Percentiles rank a stretch among this genome's conserved stretches.
phyloP scores from a whole-genome alignment of 2,113 vertebrate species.

The Heptranchias perlo region DNA sequence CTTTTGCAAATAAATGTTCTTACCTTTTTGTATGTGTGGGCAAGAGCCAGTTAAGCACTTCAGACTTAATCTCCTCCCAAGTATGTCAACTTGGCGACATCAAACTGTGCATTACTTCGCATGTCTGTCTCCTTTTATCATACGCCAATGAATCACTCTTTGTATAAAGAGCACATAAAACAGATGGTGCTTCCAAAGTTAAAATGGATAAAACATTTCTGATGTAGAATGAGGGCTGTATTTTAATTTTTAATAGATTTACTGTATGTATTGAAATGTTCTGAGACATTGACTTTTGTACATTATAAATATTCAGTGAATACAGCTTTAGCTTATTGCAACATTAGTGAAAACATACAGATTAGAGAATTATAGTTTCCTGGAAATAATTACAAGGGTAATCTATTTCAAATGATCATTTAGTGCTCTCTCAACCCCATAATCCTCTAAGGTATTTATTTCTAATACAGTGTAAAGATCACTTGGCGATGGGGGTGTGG shows the following conservation, averaged over 20 bases:
- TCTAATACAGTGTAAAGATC: background rate
- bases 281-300: background rate
- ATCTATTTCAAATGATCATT: background rate
- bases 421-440: background rate
- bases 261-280: background rate
- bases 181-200: background rate
- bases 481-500: background rate
- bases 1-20: background rate
- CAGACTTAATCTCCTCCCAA: background rate
- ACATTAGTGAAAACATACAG: background rate
- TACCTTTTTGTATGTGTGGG: too few species aligned
- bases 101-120: background rate
- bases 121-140: background rate
- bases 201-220: background rate
- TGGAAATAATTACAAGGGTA: background rate
- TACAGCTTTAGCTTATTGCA: background rate
- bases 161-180: background rate
- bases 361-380: background rate
- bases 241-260: background rate
- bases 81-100: background rate
- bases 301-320: background rate
- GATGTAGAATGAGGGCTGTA: background rate
- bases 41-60: too few species aligned
- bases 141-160: background rate
- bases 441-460: background rate